A percentile compares a stretch with the other conserved stretches of the same genome.
Conservation (phyloP, 2,113 vertebrate species). For the Uropsilus gracilis region DNA sequence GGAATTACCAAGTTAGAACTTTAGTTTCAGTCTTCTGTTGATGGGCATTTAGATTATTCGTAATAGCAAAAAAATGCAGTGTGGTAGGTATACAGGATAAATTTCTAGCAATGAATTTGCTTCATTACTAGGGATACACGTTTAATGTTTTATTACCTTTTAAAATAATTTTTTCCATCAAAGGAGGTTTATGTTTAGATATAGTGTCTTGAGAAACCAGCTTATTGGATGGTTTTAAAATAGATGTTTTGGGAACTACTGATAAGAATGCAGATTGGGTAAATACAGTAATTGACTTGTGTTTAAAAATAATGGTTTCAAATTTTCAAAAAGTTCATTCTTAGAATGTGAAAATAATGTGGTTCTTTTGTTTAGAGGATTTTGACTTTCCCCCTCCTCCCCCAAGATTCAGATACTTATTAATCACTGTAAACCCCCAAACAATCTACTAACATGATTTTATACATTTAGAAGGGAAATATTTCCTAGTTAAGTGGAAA, state of each 20-base stretch:
- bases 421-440: no score
- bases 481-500: no score
- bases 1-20: conserved; percentile 25
- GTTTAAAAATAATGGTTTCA: conserved; percentile 54
- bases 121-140: not conserved
- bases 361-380: not conserved
- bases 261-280: not conserved
- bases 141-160: conserved; percentile 48
- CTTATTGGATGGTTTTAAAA: conserved; percentile 1
- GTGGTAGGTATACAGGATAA: not conserved
- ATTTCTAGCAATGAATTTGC: conserved; percentile 19
- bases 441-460: no score
- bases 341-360: no score
- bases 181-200: not conserved
- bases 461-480: no score
- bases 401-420: no score
- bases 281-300: conserved; percentile 6
- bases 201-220: not conserved
- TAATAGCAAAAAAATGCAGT: not conserved
- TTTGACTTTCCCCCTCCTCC: not conserved
- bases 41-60: conserved; percentile 36
- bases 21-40: not conserved
- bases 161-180: not conserved
- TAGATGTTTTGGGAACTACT: not conserved
- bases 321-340: not conserved